Base-by-base conservation (phyloP, 2,888 invertebrate species). In the Xanthorhoe designata region DNA sequence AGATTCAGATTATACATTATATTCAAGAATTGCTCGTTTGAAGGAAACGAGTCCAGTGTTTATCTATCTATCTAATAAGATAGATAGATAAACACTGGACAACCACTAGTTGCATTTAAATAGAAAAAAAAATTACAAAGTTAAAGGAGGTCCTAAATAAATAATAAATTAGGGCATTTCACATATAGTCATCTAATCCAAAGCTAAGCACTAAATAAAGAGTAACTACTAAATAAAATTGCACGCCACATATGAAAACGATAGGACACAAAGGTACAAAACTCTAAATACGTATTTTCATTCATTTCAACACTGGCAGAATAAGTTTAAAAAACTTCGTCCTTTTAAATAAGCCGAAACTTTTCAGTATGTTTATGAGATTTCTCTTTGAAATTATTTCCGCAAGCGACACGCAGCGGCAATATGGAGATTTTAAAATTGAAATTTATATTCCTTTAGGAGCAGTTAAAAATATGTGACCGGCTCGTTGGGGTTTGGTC, bases 391-490 rank as follows among this genome's bases (percentile, higher is more conserved):
- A 67, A 66, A 66, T 64, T 64, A 66, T 65, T 55, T 32, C 51
- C 45, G 17, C 38, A 19, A 53, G 57, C 64, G 62, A 71, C 73
- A 72, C 73, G 66, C 71, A 61, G 62, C 74, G 68, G 76, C 73
- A 75, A 78, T 81, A 80, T 80, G 78, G 81, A 84, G 85, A 87
- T 86, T 88, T 87, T 80, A 83, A 88, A 87, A 89, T 88, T 89
- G 84, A 86, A 88, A 89, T 88, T 87, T 88, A 89, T 88, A 81
- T 81, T 83, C 88, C 84, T 83, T 77, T 76, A 78, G 84, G 86
- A 75, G 80, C 82, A 79, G 80, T 85, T 83, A 80, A 82, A 83
- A 52, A 32, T 29, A 82, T 82, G 82, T 63, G 64, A 62, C 67
- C 62, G 61, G 56, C 60, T 56, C 60, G 29, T 47, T 18, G 78